Evolutionary conservation across 2,888 invertebrate species (phyloP).

Genomic region (Malthinus flaveolus): DNA sequence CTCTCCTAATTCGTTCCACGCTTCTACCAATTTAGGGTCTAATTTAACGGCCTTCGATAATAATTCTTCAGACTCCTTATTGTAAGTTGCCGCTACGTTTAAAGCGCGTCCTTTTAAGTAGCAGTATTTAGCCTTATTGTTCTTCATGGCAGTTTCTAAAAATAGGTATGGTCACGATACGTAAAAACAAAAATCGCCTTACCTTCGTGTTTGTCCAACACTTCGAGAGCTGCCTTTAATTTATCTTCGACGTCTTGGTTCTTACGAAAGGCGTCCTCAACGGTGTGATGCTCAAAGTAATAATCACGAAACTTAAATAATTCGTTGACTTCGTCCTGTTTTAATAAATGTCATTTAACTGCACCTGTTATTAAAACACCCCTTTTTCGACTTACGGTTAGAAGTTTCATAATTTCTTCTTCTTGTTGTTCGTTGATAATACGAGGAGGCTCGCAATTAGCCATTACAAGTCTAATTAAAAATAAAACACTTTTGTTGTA

Average conservation of each 20-base stretch:
- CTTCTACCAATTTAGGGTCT: slow-evolving; percentile 76
- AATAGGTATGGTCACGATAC: not conserved
- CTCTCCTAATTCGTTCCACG: slow-evolving; percentile 90
- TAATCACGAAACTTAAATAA: slow-evolving; percentile 74
- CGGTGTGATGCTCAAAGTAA: slow-evolving; percentile 74
- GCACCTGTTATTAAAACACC: slow-evolving; percentile 37
- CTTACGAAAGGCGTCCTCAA: slow-evolving; percentile 71
- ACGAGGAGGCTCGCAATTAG: not conserved
- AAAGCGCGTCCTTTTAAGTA: slow-evolving; percentile 75
- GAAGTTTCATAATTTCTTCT: slow-evolving; percentile 39
- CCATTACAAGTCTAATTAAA: slow-evolving; percentile 2
- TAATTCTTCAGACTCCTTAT: slow-evolving; percentile 70
- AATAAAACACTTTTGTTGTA: not conserved
- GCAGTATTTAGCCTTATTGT: slow-evolving; percentile 62
- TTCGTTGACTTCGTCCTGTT: slow-evolving; percentile 66
- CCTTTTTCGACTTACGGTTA: slow-evolving; percentile 40
- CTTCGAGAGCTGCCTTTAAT: slow-evolving; percentile 62
- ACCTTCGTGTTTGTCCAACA: slow-evolving; percentile 71
- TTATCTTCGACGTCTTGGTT: slow-evolving; percentile 65
- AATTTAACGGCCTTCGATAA: slow-evolving; percentile 84
- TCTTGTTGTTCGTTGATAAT: slow-evolving; percentile 25
- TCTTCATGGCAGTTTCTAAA: slow-evolving; percentile 51
- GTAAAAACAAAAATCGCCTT: slow-evolving; percentile 31
- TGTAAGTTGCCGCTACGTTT: slow-evolving; percentile 71
- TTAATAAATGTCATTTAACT: slow-evolving; percentile 11